A percentile compares a stretch with the other conserved stretches of the same genome.
These are phyloP conservation scores for Halocaridina rubra DNA, from an alignment of 2,888 invertebrate species.

Conservation along the genomic window DNA sequence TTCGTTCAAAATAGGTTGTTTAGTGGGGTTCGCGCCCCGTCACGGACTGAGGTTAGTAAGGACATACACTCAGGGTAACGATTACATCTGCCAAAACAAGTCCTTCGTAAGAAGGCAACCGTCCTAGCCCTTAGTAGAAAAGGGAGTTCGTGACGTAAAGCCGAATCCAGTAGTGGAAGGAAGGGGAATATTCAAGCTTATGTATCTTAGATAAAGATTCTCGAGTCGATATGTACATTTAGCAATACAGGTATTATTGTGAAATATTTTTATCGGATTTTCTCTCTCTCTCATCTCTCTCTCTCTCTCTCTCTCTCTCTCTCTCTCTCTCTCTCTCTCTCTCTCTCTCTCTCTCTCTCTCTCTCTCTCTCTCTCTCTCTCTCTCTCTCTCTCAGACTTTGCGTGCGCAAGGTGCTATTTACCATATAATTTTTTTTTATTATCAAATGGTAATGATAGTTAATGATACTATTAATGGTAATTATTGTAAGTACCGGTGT, in stretches of 20 bases:
- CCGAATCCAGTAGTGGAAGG: not conserved
- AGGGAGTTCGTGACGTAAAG: too few relatives aligned
- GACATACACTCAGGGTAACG: too few relatives aligned
- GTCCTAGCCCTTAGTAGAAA: too few relatives aligned
- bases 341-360: not conserved
- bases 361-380: not conserved
- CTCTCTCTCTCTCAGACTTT: not conserved
- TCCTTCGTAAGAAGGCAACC: too few relatives aligned
- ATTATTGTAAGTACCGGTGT: too few relatives aligned
- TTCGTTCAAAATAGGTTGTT: not conserved
- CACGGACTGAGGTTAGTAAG: too few relatives aligned
- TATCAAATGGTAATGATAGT: too few relatives aligned
- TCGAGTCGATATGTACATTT: not conserved
- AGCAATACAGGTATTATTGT: not conserved
- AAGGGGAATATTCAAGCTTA: not conserved
- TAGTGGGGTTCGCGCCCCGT: too few relatives aligned
- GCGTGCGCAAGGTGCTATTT: too few relatives aligned
- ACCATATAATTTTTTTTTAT: too few relatives aligned
- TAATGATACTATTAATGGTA: too few relatives aligned
- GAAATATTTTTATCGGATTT: not conserved
- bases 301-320: not conserved
- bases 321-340: not conserved
- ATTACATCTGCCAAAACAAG: too few relatives aligned
- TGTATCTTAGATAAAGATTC: not conserved
- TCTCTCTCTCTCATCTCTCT: not conserved